Base-by-base conservation (phyloP, 2,888 invertebrate genomes). In the Oligia strigilis region DNA sequence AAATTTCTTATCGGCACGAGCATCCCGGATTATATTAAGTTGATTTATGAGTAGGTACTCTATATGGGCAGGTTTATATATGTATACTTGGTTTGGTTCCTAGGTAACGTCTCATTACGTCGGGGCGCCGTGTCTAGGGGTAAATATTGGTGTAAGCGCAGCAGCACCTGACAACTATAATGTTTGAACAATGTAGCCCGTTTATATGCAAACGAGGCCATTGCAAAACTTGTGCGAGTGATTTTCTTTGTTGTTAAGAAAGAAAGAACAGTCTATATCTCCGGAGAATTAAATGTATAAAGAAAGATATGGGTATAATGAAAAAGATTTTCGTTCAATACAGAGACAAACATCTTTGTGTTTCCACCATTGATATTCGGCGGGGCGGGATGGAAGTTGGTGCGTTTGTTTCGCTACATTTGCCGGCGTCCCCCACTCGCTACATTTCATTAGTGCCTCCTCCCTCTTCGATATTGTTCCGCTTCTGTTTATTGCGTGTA, bases 381-480 rank as follows among this genome's bases (percentile, higher is more conserved):
- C 83, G 89, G 92, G 90, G 90, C 89, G 91, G 91, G 88, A 90
- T 88, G 89, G 89, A 92, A 92, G 92, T 92, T 94, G 93, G 94
- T 94, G 93, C 92, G 94, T 94, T 94, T 93, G 93, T 95, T 94
- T 93, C 95, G 94, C 92, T 95, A 96, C 95, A 96, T 96, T 96
- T 93, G 94, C 90, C 91, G 85, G 92, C 89, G 92, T 91, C 93
- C 93, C 91, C 91, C 92, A 91, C 93, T 93, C 92, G 93, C 93
- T 94, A 95, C 95, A 95, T 96, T 96, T 96, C 95, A 96, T 96
- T 96, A 96, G 95, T 93, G 93, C 92, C 85, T 83, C 87, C 91
- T 91, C 91, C 89, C 91, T 91, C 91, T 91, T 90, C 93, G 92
- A 94, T 95, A 94, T 94, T 95, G 94, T 94, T 94, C 92, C 91